Evolutionary conservation across 2,888 invertebrate genomes (phyloP).

Genomic region (Trimorus sp.): DNA sequence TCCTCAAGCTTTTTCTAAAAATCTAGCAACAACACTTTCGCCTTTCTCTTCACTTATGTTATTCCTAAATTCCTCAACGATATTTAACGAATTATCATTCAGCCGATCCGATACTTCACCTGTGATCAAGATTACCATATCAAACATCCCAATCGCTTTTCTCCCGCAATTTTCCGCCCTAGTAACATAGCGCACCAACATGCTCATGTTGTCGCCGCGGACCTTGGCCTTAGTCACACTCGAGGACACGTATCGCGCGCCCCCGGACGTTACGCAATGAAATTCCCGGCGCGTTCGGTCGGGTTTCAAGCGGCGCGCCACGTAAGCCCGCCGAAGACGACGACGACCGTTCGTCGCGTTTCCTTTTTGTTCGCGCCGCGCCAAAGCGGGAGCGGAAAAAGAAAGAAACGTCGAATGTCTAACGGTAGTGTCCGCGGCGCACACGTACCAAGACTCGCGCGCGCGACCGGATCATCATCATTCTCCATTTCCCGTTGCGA

Average conservation of each 20-base stretch:
- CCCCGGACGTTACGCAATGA: slow-evolving; percentile 36
- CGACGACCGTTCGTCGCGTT: not conserved
- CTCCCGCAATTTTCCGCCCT: too few species aligned
- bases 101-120: too few species aligned
- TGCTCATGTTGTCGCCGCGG: slow-evolving; percentile 5
- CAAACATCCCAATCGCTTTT: too few species aligned
- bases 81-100: not conserved
- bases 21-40: too few species aligned
- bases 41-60: too few species aligned
- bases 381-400: not conserved
- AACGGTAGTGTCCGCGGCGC: slow-evolving; percentile 31
- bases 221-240: slow-evolving; percentile 58
- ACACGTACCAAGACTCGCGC: slow-evolving; percentile 22
- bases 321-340: not conserved
- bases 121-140: too few species aligned
- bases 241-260: slow-evolving; percentile 5
- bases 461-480: slow-evolving; percentile 19
- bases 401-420: slow-evolving; percentile 15
- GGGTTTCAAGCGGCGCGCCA: slow-evolving; percentile 7
- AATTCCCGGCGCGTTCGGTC: slow-evolving; percentile 13
- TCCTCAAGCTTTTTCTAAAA: too few species aligned
- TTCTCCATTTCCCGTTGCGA: slow-evolving; percentile 43
- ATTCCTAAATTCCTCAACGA: too few species aligned
- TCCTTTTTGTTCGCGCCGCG: slow-evolving; percentile 2
- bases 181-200: too few species aligned